Base-by-base conservation (phyloP, 2,888 invertebrate species). In the Halictus quadricinctus region DNA sequence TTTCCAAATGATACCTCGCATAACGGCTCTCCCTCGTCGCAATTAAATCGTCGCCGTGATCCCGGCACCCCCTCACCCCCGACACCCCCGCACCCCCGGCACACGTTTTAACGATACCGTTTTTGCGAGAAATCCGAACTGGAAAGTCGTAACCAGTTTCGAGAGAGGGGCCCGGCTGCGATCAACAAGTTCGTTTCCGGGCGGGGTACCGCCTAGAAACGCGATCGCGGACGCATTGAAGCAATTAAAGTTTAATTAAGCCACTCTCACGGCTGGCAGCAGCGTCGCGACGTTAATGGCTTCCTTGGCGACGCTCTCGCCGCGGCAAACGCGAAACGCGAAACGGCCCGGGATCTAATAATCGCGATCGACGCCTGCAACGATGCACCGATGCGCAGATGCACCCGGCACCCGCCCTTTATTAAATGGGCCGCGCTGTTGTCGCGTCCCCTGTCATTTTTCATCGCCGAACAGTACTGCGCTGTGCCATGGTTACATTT, bases 221-320 rank as follows among this genome's bases (percentile, higher is more conserved):
- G 80, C 75, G 83, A 81, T 81, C 79, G 79, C 86, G 54, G 80
- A 85, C 79, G 78, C 81, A 84, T 87, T 29, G 77, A 78, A 80
- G 84, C 70, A 87, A 87, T 86, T 86, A 87, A 87, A 87, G 79
- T 87, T 86, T 88, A 88, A 88, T 88, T 83, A 88, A 87, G 83
- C 84, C 54, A 48, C 58, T 80, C 25, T 78, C 79, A 77, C 70
- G 36, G 60, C 54, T 79, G 50, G 29, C 46, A n/a, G 13, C 25
- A 25, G 58, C 76, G 72, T 43, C n/a, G 41, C 69, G 66, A 48
- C 46, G 76, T 86, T 81, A 85, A 85, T 76, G 83, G 79, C 75
- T 54, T 74, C 50, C 64, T 64, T 12, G 25, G 60, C 60, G 60
- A 60, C 60, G 60, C 54, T 54, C 54, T 54, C 15, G n/a, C 64